phyloP scores from a whole-genome alignment of 2,888 invertebrate genomes.

The Heliconius ismenius region DNA sequence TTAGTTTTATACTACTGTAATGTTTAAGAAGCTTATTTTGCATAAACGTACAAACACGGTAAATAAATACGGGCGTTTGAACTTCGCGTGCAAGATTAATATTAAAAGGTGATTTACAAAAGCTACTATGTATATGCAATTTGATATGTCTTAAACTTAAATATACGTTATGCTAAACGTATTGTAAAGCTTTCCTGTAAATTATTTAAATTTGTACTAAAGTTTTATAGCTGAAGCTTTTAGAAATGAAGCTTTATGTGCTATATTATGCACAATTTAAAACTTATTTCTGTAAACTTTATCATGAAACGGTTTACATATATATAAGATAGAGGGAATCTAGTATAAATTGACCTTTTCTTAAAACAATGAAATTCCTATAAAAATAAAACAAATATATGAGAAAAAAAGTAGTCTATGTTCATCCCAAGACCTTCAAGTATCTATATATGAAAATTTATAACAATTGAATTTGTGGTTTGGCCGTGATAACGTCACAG shows the following conservation, averaged over 20 bases:
- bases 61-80: conserved; percentile 22
- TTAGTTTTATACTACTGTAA: neutral
- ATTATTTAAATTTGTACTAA: conserved; percentile 11
- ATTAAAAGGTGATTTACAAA: conserved; percentile 21
- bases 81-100: conserved; percentile 15
- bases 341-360: no score
- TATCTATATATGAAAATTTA: no score
- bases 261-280: neutral
- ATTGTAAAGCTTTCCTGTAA: conserved; percentile 7
- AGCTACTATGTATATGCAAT: conserved; percentile 12
- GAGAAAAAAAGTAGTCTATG: no score
- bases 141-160: conserved; percentile 19
- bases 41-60: neutral
- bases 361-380: no score
- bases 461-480: no score
- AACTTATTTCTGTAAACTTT: neutral
- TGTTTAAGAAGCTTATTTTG: neutral
- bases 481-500: no score
- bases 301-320: no score
- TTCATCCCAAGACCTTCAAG: no score
- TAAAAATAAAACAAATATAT: no score
- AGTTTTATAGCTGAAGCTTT: neutral
- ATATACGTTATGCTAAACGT: conserved; percentile 12
- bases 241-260: neutral
- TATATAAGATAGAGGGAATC: no score